Conservation (phyloP, 2,113 vertebrate genomes). For the Catharus bicknelli region DNA sequence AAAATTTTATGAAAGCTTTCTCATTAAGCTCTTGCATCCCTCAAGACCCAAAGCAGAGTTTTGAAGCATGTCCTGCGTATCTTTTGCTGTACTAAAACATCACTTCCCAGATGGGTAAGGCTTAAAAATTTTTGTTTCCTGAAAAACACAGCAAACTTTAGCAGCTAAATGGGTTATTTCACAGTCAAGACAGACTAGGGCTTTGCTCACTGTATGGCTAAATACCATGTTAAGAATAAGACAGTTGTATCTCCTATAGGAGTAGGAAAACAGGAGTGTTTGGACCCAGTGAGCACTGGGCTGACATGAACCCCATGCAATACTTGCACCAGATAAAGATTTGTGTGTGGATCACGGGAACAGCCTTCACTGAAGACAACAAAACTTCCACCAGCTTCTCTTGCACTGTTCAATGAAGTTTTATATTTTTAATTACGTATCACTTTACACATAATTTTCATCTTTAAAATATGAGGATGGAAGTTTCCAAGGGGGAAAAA, state of each 20-base stretch:
- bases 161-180: not conserved
- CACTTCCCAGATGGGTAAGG: not conserved
- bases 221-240: not conserved
- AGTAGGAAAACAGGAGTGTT: not conserved
- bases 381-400: not conserved
- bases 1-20: not conserved
- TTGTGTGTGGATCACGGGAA: accelerated
- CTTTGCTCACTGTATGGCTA: not conserved
- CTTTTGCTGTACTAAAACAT: not conserved
- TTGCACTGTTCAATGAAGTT: not conserved
- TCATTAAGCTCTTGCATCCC: not conserved
- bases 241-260: accelerated
- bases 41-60: not conserved
- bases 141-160: not conserved
- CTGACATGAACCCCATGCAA: not conserved
- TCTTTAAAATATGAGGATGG: not conserved
- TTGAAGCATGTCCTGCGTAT: not conserved
- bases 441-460: not conserved
- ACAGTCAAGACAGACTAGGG: not conserved
- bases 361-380: not conserved
- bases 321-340: not conserved
- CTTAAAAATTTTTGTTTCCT: not conserved
- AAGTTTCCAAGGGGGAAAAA: not conserved
- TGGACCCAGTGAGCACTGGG: not conserved
- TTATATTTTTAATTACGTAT: not conserved